Evolutionary conservation across 2,888 invertebrate genomes (phyloP).

Genomic region (Trissolcus brochymenae): DNA sequence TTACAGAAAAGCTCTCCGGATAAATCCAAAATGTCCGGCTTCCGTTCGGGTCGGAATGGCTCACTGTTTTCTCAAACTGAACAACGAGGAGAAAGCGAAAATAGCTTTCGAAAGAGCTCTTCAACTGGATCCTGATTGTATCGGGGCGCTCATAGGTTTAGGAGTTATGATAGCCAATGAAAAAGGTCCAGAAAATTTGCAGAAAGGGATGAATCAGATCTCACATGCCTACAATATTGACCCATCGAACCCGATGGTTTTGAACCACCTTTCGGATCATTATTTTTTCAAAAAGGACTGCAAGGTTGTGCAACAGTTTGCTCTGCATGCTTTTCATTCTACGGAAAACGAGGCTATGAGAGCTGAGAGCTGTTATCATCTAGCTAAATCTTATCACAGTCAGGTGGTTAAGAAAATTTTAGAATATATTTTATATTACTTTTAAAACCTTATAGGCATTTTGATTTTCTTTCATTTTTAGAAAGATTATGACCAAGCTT

Average conservation of each 20-base stretch:
- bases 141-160: conserved; percentile 96
- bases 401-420: conserved; percentile 77
- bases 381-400: conserved; percentile 98
- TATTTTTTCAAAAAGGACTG: conserved; percentile 99
- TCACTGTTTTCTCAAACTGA: conserved; percentile 97
- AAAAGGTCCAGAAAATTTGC: conserved; percentile 94
- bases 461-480: conserved; percentile 61
- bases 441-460: no score
- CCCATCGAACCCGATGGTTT: conserved; percentile 98
- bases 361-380: conserved; percentile 98
- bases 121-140: conserved; percentile 93
- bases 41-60: conserved; percentile 98
- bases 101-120: conserved; percentile 97
- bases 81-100: conserved; percentile 96
- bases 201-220: conserved; percentile 95
- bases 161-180: conserved; percentile 95
- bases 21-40: conserved; percentile 97
- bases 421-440: no score
- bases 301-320: conserved; percentile 95
- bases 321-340: conserved; percentile 97
- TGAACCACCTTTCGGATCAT: conserved; percentile 99
- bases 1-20: conserved; percentile 97
- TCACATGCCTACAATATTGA: conserved; percentile 98
- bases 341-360: conserved; percentile 99
- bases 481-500: conserved; percentile 97